Conservation (phyloP, 2,888 invertebrate genomes). For the Drosophila mayaguana region DNA sequence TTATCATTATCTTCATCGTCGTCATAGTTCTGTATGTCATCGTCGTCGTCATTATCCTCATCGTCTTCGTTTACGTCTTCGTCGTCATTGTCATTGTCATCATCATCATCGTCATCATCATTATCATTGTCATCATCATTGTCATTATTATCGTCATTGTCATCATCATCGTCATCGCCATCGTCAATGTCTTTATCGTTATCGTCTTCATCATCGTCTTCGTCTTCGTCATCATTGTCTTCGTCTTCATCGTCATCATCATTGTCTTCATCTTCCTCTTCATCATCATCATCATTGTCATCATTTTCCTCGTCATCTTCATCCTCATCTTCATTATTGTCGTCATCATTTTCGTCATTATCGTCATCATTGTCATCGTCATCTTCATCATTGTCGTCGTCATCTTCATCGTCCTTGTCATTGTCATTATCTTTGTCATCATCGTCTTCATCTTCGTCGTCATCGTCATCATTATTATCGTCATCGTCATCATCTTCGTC, state of each 20-base stretch:
- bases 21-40: constrained; percentile 67
- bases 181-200: constrained; percentile 83
- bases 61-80: constrained; percentile 77
- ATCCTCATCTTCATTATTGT: constrained; percentile 76
- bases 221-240: constrained; percentile 53
- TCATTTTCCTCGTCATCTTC: constrained; percentile 76
- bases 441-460: constrained; percentile 84
- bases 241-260: constrained; percentile 48
- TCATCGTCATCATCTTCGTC: constrained; percentile 85
- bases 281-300: constrained; percentile 46
- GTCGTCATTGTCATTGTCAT: constrained; percentile 83
- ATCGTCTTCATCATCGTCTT: constrained; percentile 84
- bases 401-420: constrained; percentile 46
- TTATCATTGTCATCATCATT: not conserved
- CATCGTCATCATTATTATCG: constrained; percentile 84
- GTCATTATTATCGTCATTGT: constrained; percentile 47
- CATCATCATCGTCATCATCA: constrained; percentile 69
- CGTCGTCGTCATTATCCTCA: constrained; percentile 82
- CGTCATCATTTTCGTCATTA: constrained; percentile 68
- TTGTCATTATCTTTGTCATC: constrained; percentile 81
- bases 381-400: constrained; percentile 81
- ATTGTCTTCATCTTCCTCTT: constrained; percentile 43
- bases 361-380: constrained; percentile 38
- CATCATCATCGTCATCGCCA: constrained; percentile 30
- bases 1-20: constrained; percentile 80